These are phyloP conservation scores for Lagorchestes hirsutus DNA, from an alignment of 2,797 vertebrate genomes.

Conservation along the genomic window DNA sequence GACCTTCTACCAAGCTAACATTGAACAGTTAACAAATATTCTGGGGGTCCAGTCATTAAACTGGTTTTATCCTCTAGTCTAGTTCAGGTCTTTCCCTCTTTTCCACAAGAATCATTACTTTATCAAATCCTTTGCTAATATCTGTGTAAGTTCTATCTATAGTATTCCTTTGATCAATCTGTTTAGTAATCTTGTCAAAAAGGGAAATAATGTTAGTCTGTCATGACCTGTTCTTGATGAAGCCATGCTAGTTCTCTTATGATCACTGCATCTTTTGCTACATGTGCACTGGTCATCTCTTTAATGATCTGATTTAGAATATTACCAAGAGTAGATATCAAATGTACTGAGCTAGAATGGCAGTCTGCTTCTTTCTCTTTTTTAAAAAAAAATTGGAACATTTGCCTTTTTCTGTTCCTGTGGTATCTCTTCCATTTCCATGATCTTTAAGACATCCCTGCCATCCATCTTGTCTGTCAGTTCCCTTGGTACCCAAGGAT, in stretches of 20 bases:
- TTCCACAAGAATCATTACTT: neutral
- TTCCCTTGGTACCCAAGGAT: neutral
- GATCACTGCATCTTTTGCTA: neutral
- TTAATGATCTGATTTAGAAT: neutral
- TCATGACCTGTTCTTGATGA: neutral
- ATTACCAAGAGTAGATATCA: neutral
- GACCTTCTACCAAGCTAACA: neutral
- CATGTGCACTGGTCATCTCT: neutral
- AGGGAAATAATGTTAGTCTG: neutral
- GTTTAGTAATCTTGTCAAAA: neutral
- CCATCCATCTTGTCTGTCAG: neutral
- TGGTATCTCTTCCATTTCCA: neutral
- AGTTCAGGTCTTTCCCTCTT: neutral
- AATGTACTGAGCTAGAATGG: neutral
- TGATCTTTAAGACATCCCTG: neutral
- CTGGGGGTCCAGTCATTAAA: neutral
- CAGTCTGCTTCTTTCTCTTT: neutral
- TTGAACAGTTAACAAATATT: neutral
- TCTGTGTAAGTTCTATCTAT: neutral
- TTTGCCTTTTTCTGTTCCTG: neutral
- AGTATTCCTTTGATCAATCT: neutral
- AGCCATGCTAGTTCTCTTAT: neutral
- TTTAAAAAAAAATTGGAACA: neutral
- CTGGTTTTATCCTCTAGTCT: neutral
- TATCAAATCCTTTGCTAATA: neutral